Evolutionary conservation across 2,888 invertebrate genomes (phyloP).

Genomic region (Eupithecia vulgata): DNA sequence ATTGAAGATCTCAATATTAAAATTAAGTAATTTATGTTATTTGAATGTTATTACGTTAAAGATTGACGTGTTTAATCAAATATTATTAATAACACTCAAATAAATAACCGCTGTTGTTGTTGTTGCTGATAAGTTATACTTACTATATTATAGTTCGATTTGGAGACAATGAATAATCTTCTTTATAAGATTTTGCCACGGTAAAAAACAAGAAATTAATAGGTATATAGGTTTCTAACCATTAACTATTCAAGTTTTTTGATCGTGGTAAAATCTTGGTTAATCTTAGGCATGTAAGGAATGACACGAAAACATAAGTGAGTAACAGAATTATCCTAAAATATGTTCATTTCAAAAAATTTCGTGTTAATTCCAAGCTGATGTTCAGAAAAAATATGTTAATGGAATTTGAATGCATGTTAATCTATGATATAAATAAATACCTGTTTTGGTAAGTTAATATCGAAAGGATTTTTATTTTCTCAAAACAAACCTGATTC

Average conservation of each 20-base stretch:
- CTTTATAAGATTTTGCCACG: conserved; percentile 52
- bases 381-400: conserved; percentile 73
- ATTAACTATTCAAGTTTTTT: conserved; percentile 45
- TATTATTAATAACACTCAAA: conserved; percentile 68
- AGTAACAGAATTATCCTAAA: not conserved
- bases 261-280: conserved; percentile 58
- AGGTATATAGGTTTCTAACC: not conserved
- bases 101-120: conserved; percentile 82
- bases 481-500: conserved; percentile 1
- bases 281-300: conserved; percentile 62
- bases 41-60: conserved; percentile 64
- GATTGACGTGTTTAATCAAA: conserved; percentile 61
- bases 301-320: conserved; percentile 51
- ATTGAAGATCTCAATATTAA: conserved; percentile 29
- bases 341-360: conserved; percentile 3
- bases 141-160: conserved; percentile 68
- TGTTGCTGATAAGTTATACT: conserved; percentile 81
- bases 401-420: conserved; percentile 84
- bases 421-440: conserved; percentile 79
- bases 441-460: conserved; percentile 82
- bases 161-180: conserved; percentile 62
- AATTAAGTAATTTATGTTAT: conserved; percentile 41
- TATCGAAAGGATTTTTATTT: conserved; percentile 52
- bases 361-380: conserved; percentile 67
- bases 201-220: conserved; percentile 45